Evolutionary conservation across 2,797 vertebrate species (phyloP), one percentile per base, ranked within the genome.

Genomic region (Todus mexicanus): DNA sequence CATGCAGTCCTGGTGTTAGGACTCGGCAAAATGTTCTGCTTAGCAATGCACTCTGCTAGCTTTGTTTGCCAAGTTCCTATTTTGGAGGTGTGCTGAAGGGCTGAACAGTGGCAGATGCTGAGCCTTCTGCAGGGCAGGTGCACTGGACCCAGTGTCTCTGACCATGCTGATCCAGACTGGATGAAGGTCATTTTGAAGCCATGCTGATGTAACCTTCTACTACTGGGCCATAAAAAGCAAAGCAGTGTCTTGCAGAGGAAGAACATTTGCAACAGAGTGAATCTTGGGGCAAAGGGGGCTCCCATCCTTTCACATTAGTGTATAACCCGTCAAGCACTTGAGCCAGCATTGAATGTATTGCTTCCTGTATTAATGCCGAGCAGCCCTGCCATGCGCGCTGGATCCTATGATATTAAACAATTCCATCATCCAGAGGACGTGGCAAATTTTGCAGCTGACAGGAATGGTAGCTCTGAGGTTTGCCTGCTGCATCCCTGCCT

Each of bases 11-110:
- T 68, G 87, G 92, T 92, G 95, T 53, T 45, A 83, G 96, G 91
- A 95, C 94, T 95, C 89, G 25, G 92, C 95, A 95, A 76, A 95
- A 93, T 91, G 95, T 96, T 96, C 95, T 96, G 92, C 95, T 96
- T 95, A 94, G 96, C 89, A 95, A 94, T 96, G 95, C 73, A 38
- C 82, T 81, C 87, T 33, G 65, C 53, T 65, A 65, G 86, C 79
- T 92, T 35, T 81, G 92, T 68, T 92, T 96, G 95, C 94, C 91
- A 91, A 94, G 94, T 70, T 93, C 92, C 87, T 88, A 37, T 91
- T 93, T 93, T 66, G 91, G 93, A 95, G 94, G 91, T 83, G 89
- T 80, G 91, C 80, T 72, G 89, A 38, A 87, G 61, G 90, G 84
- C 76, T 86, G 84, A 91, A 15, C 76, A 40, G 73, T 47, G 76